Evolutionary conservation across 2,113 vertebrate species (phyloP), one percentile per base, ranked within the genome.

Genomic region (Corynorhinus townsendii): DNA sequence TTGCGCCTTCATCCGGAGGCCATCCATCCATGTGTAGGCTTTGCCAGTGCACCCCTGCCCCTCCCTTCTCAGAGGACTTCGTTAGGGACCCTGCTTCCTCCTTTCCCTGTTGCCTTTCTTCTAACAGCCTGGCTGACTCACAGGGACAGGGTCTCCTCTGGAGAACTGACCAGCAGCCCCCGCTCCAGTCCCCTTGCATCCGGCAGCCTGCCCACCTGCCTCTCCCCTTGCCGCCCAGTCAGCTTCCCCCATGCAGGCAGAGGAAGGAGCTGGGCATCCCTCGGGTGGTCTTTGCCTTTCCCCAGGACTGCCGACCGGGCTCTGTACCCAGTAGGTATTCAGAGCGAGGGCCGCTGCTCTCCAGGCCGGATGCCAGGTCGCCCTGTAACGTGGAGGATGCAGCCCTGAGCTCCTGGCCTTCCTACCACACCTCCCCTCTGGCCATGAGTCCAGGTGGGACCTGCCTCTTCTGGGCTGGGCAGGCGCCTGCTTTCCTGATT

Each of bases 21-120:
- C 28, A 3, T 17, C 47, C 33, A 0, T 20, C 14, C 7, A 0
- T 26, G 10, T 2, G 10, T 7, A 1, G 72, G 43, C 76, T 26
- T 43, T 33, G 5, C 45, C 28, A 15, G 7, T 0, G 19, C 43
- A 1, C 2, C 24, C 40, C 17, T 2, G 38, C 71, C 47, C 24
- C 43, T 5, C 71, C 35, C 22, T 28, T 6, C 72, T 45, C 12
- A 11, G 22, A 26, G 47, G n/a, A 52, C 4, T 1, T 4, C 3
- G 9, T 38, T 3, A 20, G 20, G 68, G 45, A 33, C 22, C 38
- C 35, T 15, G 20, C 28, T 73, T 20, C n/a, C 90, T 62, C 40
- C 66, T 8, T 33, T 33, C 45, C 33, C 52, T 14, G 56, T 16
- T 14, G 26, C 49, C 49, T 15, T 49, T 45, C 73, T n/a, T 33